Conservation (phyloP, 2,797 vertebrate genomes). For the Iguana delicatissima region DNA sequence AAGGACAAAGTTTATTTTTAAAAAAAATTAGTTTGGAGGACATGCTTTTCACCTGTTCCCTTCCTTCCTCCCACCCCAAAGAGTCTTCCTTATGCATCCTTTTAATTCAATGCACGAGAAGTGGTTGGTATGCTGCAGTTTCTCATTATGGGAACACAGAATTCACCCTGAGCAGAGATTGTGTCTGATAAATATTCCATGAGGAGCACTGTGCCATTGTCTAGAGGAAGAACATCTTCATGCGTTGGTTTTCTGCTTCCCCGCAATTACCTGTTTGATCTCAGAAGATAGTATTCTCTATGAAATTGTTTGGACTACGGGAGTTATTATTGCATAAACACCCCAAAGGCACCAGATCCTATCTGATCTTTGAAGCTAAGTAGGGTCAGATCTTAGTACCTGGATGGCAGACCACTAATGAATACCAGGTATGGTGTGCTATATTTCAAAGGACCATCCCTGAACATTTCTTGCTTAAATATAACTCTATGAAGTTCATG, state of each 20-base stretch:
- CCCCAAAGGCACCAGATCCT: too few species aligned
- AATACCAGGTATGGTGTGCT: too few species aligned
- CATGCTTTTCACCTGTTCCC: not conserved
- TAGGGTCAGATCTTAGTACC: too few species aligned
- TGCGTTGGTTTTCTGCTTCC: accelerated
- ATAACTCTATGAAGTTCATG: too few species aligned
- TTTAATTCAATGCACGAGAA: accelerated
- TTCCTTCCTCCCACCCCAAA: not conserved
- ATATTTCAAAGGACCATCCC: too few species aligned
- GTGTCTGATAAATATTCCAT: slow-evolving; percentile 10
- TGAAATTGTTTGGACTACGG: not conserved
- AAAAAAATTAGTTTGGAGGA: too few species aligned
- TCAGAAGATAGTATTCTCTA: too few species aligned
- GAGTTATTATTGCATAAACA: too few species aligned
- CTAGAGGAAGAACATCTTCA: not conserved
- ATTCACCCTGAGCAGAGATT: accelerated
- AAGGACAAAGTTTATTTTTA: slow-evolving; percentile 5
- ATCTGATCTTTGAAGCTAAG: too few species aligned
- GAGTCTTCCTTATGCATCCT: accelerated
- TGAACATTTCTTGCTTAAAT: too few species aligned
- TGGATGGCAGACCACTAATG: too few species aligned
- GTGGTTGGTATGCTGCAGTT: not conserved
- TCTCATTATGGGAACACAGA: not conserved
- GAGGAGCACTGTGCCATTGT: not conserved
- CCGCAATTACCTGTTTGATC: not conserved